A percentile compares a stretch with the other conserved stretches of the same genome.
Conservation (phyloP, 1,140 invertebrate genomes). For the Dryas iulia region DNA sequence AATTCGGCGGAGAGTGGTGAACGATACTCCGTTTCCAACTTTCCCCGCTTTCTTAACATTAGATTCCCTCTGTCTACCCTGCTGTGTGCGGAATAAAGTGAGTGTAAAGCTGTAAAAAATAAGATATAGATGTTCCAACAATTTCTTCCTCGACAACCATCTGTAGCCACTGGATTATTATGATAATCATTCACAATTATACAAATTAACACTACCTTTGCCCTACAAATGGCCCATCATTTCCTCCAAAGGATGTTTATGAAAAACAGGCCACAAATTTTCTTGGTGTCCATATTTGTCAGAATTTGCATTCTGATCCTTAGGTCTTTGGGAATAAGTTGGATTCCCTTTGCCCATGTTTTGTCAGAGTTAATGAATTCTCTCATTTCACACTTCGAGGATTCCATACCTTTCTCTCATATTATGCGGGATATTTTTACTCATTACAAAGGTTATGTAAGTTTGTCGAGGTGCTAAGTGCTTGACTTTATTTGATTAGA, state of each 20-base stretch:
- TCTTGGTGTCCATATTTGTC: background rate
- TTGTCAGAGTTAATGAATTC: slow-evolving; percentile 31
- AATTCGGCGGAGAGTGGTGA: no score
- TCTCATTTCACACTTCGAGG: slow-evolving; percentile 39
- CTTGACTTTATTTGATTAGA: background rate
- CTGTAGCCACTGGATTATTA: background rate
- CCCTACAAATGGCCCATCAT: slow-evolving; percentile 15
- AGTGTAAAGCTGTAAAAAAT: no score
- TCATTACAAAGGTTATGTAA: background rate
- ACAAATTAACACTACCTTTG: slow-evolving; percentile 14
- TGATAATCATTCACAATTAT: slow-evolving; percentile 12
- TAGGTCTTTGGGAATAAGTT: background rate
- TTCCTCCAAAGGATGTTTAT: slow-evolving; percentile 30
- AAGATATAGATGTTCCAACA: no score
- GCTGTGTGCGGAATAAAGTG: no score
- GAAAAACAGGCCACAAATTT: slow-evolving; percentile 32
- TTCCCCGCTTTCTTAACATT: no score
- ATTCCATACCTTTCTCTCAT: slow-evolving; percentile 23
- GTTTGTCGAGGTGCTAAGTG: background rate
- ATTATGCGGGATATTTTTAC: slow-evolving; percentile 12
- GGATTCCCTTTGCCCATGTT: background rate
- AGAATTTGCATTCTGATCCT: background rate
- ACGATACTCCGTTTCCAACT: no score
- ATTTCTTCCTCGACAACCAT: background rate
- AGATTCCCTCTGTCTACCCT: no score